Evolutionary conservation across 64 coral and sea anemone genomes (phyloP).

Genomic region (Montipora cactus): DNA sequence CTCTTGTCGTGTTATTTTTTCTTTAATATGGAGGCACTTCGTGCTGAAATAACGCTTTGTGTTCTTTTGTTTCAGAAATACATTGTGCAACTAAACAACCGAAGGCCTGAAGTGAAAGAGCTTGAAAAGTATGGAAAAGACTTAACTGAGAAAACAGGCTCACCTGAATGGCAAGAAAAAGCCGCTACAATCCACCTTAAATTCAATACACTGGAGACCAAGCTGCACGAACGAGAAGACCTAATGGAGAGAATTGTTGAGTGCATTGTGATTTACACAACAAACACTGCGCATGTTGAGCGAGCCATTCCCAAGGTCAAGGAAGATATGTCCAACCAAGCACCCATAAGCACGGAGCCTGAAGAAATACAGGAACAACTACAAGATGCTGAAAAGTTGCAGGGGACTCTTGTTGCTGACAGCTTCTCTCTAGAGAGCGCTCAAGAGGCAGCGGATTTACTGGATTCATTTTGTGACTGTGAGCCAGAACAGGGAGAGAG

Average conservation of each 20-base stretch:
- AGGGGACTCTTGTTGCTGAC: constrained; percentile 67
- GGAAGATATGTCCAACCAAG: constrained; percentile 52
- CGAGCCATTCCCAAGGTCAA: constrained; percentile 64
- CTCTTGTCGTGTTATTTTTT: too few species aligned
- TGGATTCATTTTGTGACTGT: constrained; percentile 75
- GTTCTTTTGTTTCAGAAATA: constrained; percentile 69
- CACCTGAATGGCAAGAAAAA: constrained; percentile 75
- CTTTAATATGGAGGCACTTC: neutral
- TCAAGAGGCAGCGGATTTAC: constrained; percentile 78
- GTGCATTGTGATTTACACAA: constrained; percentile 58
- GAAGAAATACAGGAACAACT: constrained; percentile 77
- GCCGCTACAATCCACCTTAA: constrained; percentile 64
- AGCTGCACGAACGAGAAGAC: constrained; percentile 66
- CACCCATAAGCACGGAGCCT: constrained; percentile 75
- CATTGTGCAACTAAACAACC: constrained; percentile 66
- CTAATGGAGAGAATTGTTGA: constrained; percentile 73
- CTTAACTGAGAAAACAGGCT: constrained; percentile 81
- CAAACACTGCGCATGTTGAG: constrained; percentile 63
- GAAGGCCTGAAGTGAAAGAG: constrained; percentile 68
- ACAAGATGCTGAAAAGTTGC: constrained; percentile 58
- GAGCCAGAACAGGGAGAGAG: constrained; percentile 48
- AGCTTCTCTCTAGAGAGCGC: constrained; percentile 75
- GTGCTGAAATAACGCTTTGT: neutral
- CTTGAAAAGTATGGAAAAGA: constrained; percentile 85
- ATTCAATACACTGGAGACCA: constrained; percentile 65